A percentile compares a stretch with the other conserved stretches of the same genome.
Conservation (phyloP, 2,888 invertebrate species). For the Agrotis puta region DNA sequence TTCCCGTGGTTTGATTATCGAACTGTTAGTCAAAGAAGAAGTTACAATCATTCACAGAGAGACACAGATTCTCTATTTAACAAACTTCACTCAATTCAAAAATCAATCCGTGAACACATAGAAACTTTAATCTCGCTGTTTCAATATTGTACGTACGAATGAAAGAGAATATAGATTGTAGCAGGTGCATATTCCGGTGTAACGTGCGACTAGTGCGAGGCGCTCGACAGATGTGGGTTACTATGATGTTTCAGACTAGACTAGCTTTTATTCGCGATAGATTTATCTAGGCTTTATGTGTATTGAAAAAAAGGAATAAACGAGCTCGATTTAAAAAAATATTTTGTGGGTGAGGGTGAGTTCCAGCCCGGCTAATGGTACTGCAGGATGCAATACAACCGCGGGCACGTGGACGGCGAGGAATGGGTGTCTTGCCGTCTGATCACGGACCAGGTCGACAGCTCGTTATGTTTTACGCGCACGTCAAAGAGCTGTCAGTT, state of each 20-base stretch:
- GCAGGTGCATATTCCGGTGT: slow-evolving; percentile 42
- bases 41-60: not conserved
- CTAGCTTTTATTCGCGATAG: not conserved
- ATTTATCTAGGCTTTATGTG: not conserved
- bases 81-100: slow-evolving; percentile 34
- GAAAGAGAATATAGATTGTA: slow-evolving; percentile 55
- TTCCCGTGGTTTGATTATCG: too few relatives aligned
- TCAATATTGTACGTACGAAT: slow-evolving; percentile 55
- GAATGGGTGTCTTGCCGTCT: too few relatives aligned
- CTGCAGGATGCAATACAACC: too few relatives aligned
- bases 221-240: slow-evolving; percentile 49
- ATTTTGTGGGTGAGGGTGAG: too few relatives aligned
- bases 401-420: too few relatives aligned
- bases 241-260: slow-evolving; percentile 16
- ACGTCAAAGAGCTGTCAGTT: too few relatives aligned
- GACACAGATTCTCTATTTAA: not conserved
- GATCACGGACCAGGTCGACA: too few relatives aligned
- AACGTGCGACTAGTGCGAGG: slow-evolving; percentile 27
- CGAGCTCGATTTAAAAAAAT: too few relatives aligned
- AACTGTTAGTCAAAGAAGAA: too few relatives aligned
- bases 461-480: too few relatives aligned
- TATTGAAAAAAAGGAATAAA: not conserved
- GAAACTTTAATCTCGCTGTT: slow-evolving; percentile 59
- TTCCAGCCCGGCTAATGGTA: too few relatives aligned
- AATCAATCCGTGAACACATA: slow-evolving; percentile 52